A percentile compares a stretch with the other conserved stretches of the same genome.
Conservation (phyloP, 2,797 vertebrate species). For the Bufotes viridis region DNA sequence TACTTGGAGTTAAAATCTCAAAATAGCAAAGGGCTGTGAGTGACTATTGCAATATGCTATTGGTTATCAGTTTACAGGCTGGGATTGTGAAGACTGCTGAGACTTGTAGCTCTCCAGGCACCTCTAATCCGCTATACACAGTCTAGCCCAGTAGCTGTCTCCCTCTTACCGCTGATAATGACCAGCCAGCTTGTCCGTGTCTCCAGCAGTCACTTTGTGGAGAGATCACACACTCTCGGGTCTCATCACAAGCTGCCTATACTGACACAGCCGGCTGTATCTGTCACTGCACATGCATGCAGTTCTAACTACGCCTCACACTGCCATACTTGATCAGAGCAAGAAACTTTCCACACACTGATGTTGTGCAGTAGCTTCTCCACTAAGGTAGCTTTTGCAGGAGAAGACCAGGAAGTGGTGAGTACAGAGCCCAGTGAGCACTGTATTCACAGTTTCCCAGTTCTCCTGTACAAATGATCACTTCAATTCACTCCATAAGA, state of each 20-base stretch:
- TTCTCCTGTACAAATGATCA: too few relatives aligned
- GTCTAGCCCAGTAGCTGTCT: neutral
- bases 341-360: neutral
- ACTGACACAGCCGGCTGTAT: neutral
- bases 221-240: constrained; percentile 48
- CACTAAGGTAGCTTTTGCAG: neutral
- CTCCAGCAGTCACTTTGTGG: constrained; percentile 15
- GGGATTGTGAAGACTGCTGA: neutral
- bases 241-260: neutral
- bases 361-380: too few relatives aligned
- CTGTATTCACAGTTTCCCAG: too few relatives aligned
- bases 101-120: neutral
- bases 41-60: neutral
- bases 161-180: constrained; percentile 17
- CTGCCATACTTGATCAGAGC: constrained; percentile 26
- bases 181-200: constrained; percentile 29
- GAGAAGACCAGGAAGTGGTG: too few relatives aligned
- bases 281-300: constrained; percentile 14
- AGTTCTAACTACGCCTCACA: neutral
- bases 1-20: neutral
- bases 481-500: too few relatives aligned
- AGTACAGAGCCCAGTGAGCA: too few relatives aligned
- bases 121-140: neutral
- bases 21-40: neutral
- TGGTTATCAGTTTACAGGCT: neutral